Evolutionary conservation across 1,140 invertebrate species (phyloP).

Genomic region (Charaxes varanes): DNA sequence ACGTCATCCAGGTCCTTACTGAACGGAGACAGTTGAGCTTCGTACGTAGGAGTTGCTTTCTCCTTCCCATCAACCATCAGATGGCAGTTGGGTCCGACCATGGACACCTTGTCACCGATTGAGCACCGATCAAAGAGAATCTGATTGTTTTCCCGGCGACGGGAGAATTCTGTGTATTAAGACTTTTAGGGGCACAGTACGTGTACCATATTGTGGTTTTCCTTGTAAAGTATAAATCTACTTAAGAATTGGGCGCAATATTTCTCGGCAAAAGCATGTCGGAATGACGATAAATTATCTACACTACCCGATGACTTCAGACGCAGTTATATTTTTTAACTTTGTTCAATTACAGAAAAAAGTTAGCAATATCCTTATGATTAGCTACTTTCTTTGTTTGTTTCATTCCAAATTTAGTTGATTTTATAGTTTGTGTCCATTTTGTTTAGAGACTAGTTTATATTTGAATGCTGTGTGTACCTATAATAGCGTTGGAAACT

Average conservation of each 20-base stretch:
- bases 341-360: no score
- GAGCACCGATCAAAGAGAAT: constrained; percentile 52
- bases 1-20: constrained; percentile 64
- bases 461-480: no score
- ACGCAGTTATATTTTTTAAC: no score
- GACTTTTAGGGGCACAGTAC: constrained; percentile 24
- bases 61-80: constrained; percentile 52
- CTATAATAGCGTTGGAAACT: no score
- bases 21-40: constrained; percentile 60
- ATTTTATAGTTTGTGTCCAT: no score
- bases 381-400: no score
- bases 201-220: constrained; percentile 25
- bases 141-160: constrained; percentile 45
- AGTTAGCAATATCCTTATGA: no score
- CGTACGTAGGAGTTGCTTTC: constrained; percentile 36
- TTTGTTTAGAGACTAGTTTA: no score
- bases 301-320: no score
- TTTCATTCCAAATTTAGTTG: no score
- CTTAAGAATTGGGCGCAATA: not conserved
- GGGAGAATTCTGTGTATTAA: constrained; percentile 33
- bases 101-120: constrained; percentile 48
- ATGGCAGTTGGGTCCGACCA: constrained; percentile 46
- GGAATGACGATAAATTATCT: no score
- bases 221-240: constrained; percentile 7
- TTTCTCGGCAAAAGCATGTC: not conserved